phyloP scores from a whole-genome alignment of 2,888 invertebrate genomes.

The Polia nebulosa region DNA sequence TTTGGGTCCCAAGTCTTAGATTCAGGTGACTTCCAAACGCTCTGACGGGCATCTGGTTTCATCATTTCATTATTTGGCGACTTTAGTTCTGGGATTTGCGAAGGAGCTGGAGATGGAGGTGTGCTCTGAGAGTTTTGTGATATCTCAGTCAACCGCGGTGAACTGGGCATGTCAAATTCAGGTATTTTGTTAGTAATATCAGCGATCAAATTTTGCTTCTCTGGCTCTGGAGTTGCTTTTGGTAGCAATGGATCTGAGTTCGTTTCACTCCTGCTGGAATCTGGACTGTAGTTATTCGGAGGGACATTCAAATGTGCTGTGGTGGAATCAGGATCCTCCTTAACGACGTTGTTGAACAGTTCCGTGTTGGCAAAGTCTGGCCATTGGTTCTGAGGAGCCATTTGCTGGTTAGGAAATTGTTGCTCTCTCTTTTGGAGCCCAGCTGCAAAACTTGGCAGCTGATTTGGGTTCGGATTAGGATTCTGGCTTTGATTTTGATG shows the following conservation, averaged over 20 bases:
- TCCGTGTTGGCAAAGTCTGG: constrained; percentile 86
- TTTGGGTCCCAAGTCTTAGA: constrained; percentile 87
- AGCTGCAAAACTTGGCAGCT: constrained; percentile 85
- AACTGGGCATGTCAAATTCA: constrained; percentile 87
- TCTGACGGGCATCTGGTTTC: constrained; percentile 80
- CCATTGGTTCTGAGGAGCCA: constrained; percentile 84
- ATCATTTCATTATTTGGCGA: constrained; percentile 81
- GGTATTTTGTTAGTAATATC: constrained; percentile 82
- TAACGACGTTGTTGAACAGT: constrained; percentile 90
- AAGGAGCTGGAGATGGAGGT: constrained; percentile 83
- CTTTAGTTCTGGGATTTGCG: constrained; percentile 83
- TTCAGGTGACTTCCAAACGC: constrained; percentile 88
- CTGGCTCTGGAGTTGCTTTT: constrained; percentile 77
- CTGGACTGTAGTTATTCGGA: constrained; percentile 89
- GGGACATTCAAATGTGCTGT: constrained; percentile 90
- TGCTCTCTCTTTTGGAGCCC: constrained; percentile 86
- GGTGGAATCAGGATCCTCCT: constrained; percentile 95
- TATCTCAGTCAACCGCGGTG: constrained; percentile 86
- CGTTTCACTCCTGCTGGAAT: constrained; percentile 89
- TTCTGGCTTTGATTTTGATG: constrained; percentile 74
- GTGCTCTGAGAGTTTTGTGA: constrained; percentile 86
- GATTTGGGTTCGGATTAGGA: constrained; percentile 83
- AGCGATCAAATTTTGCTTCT: constrained; percentile 78
- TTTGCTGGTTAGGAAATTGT: constrained; percentile 75
- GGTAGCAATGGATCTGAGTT: constrained; percentile 80